Percentiles rank a stretch among this genome's conserved stretches.
phyloP scores from a whole-genome alignment of 2,797 vertebrate species.

The Florisuga fusca region DNA sequence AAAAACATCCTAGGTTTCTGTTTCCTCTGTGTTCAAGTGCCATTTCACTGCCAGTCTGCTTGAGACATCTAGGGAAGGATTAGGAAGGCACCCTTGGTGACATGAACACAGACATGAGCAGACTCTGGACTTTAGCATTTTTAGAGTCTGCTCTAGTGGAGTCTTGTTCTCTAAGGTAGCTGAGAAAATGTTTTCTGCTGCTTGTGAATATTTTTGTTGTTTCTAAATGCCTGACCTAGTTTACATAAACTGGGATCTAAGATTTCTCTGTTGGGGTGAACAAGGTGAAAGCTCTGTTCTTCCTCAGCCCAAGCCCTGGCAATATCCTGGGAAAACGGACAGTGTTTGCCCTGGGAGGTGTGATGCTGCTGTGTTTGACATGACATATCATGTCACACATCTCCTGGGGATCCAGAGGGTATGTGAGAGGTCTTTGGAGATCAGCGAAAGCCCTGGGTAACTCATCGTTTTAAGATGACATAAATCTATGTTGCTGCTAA shows the following conservation, averaged over 20 bases:
- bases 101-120: not conserved
- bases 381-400: not conserved
- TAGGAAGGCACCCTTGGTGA: not conserved
- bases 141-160: not conserved
- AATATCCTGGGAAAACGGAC: not conserved
- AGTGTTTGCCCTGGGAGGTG: not conserved
- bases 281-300: not conserved
- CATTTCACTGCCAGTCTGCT: not conserved
- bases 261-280: not conserved
- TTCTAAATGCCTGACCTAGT: not conserved
- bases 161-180: not conserved
- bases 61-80: not conserved
- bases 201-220: not conserved
- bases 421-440: not conserved
- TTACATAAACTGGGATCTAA: not conserved
- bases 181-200: not conserved
- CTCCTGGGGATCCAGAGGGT: not conserved
- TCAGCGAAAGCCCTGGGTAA: not conserved
- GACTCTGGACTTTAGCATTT: not conserved
- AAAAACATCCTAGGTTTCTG: not conserved
- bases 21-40: not conserved
- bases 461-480: fast-evolving
- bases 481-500: not conserved
- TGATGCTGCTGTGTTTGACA: not conserved
- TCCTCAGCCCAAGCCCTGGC: not conserved